Evolutionary conservation across 1,140 invertebrate genomes (phyloP), one percentile per base, ranked within the genome.

Genomic region (Micrasema longulum): DNA sequence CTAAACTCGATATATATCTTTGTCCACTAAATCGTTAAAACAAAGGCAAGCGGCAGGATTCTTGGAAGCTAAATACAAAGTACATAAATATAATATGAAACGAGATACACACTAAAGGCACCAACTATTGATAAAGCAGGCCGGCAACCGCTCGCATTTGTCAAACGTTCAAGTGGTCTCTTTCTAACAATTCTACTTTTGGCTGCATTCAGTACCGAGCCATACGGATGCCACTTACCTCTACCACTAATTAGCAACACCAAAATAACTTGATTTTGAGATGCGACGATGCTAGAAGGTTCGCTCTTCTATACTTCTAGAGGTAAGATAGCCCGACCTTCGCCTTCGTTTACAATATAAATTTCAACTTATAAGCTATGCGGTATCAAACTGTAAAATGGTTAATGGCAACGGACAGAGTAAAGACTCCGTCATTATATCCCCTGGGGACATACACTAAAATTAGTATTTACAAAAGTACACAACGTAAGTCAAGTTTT

Each of bases 401-500:
- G 74, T 75, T 75, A 75, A 75, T 75, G 74, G 74, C 74, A 75
- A 69, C 62, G 47, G 31, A 64, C 66, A 64, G 64, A 66, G 60
- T 20, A 38, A 31, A 14, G 36, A 50, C 47, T 52, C 64, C 23
- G 47, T 50, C 60, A 43, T 45, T 50, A 20, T 66, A 45, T 47
- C 43, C 60, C 47, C 48, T 14, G 10, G 63, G 69, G 66, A 74
- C 69, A 67, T 63, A 71, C 64, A 72, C 50, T 71, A 75, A 75
- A 75, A 75, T 75, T 75, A 75, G 74, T 75, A 75, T 75, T 65
- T 75, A 75, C 74, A 75, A 75, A 64, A 75, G 73, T 71, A 74
- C 73, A 75, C 65, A 71, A 72, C 53, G 57, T 53, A 64, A 70
- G 35, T 67, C 65, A 67, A 67, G 41, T 64, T 22, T 45, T 64